These are phyloP conservation scores for Urophycis tenuis DNA, from an alignment of 2,797 vertebrate species.

Conservation along the genomic window DNA sequence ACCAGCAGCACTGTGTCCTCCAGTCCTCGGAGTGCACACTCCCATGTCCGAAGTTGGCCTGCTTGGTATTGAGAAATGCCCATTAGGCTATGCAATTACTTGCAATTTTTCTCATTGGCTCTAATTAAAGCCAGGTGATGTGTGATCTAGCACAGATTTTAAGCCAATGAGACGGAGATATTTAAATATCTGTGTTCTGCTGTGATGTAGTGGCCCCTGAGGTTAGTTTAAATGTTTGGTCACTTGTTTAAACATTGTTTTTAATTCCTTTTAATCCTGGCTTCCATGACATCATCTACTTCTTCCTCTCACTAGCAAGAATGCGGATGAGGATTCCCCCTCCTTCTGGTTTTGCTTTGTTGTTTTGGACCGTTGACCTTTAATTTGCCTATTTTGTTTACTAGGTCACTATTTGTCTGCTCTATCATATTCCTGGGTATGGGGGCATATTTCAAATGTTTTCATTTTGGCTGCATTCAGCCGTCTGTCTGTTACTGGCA, in stretches of 20 bases:
- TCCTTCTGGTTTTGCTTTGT: constrained; percentile 55
- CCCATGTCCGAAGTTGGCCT: no score
- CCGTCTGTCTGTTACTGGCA: constrained; percentile 74
- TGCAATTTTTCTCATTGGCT: not conserved
- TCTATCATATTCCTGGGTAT: not conserved
- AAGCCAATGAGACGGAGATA: not conserved
- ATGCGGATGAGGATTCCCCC: constrained; percentile 74
- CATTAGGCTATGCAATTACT: not conserved
- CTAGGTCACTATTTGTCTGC: constrained; percentile 46
- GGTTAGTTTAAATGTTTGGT: not conserved
- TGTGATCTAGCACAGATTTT: not conserved
- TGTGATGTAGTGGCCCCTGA: not conserved
- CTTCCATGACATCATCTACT: constrained; percentile 76
- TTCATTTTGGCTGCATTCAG: constrained; percentile 75
- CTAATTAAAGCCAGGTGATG: not conserved
- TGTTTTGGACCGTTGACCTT: constrained; percentile 46
- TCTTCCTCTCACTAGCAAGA: constrained; percentile 79
- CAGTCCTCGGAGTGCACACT: no score
- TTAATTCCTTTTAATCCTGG: constrained; percentile 66
- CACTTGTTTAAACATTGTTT: not conserved
- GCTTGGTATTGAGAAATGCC: no score
- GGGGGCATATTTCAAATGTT: constrained; percentile 59
- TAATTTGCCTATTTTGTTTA: constrained; percentile 30
- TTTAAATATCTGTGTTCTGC: constrained; percentile 8
- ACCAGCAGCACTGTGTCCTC: no score